A percentile compares a stretch with the other conserved stretches of the same genome.
Evolutionary conservation across 1,140 invertebrate genomes (phyloP).

Genomic region (Drosophila gunungcola): DNA sequence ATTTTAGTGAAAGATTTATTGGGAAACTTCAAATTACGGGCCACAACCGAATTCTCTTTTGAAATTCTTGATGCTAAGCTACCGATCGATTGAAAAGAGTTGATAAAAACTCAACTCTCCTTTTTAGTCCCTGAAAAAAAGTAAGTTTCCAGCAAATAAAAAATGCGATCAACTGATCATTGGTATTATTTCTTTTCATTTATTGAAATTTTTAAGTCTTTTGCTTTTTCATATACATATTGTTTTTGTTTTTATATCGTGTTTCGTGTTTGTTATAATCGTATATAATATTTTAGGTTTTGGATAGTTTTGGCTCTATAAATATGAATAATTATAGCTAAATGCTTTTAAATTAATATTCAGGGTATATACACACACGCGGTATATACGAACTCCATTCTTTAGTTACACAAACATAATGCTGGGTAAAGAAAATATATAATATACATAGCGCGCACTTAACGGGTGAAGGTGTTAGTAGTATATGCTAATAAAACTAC

Average conservation of each 20-base stretch:
- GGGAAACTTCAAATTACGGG: too few relatives aligned
- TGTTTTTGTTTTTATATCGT: slow-evolving; percentile 56
- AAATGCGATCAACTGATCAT: slow-evolving; percentile 27
- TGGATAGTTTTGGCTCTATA: slow-evolving; percentile 82
- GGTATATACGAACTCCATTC: slow-evolving; percentile 52
- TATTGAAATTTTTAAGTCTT: slow-evolving; percentile 83
- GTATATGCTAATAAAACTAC: slow-evolving; percentile 49
- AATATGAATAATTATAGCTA: slow-evolving; percentile 82
- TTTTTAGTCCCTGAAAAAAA: too few relatives aligned
- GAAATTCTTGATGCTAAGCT: too few relatives aligned
- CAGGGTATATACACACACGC: slow-evolving; percentile 63
- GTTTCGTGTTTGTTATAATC: slow-evolving; percentile 61
- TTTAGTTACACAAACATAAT: slow-evolving; percentile 63
- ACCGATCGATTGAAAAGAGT: too few relatives aligned
- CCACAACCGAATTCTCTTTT: too few relatives aligned
- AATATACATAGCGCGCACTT: slow-evolving; percentile 66
- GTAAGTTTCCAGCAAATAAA: not conserved
- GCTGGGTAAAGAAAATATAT: slow-evolving; percentile 47
- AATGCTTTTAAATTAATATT: slow-evolving; percentile 82
- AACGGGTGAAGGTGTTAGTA: slow-evolving; percentile 16
- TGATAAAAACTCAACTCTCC: too few relatives aligned
- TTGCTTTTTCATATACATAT: slow-evolving; percentile 77
- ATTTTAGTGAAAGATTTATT: too few relatives aligned
- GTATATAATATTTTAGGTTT: slow-evolving; percentile 78
- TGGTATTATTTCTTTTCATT: slow-evolving; percentile 81